phyloP scores from a whole-genome alignment of 2,797 vertebrate species.

The Notolepis coatsorum region DNA sequence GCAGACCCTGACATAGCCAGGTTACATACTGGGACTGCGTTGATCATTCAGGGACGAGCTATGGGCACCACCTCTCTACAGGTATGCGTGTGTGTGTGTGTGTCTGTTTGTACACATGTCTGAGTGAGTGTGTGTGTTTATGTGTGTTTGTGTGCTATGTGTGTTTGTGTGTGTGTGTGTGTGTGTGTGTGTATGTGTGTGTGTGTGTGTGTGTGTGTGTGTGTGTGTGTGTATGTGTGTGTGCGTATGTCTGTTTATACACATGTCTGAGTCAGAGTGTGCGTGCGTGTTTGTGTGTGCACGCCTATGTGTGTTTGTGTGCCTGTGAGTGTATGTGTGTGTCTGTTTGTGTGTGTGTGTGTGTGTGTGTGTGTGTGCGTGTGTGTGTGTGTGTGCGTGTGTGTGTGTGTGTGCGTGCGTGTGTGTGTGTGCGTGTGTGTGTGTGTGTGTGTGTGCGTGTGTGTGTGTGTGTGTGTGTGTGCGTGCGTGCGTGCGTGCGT shows the following conservation, averaged over 20 bases:
- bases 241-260: background rate
- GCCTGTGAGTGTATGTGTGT: too few relatives aligned
- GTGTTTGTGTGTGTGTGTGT: background rate
- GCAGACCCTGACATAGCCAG: constrained; percentile 84
- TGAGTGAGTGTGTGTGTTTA: background rate
- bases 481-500: background rate
- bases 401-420: background rate
- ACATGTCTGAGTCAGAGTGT: background rate
- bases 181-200: constrained; percentile 4
- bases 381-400: background rate
- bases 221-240: constrained; percentile 5
- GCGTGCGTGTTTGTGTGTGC: background rate
- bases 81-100: constrained; percentile 70
- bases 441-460: background rate
- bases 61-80: constrained; percentile 90
- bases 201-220: constrained; percentile 9
- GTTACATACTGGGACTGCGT: constrained; percentile 82
- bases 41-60: constrained; percentile 89
- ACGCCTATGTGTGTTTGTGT: too few relatives aligned
- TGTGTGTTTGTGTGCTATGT: background rate
- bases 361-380: constrained; percentile 64
- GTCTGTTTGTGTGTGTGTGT: background rate
- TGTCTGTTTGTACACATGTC: background rate
- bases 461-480: background rate
- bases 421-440: background rate